phyloP scores from a whole-genome alignment of 1,140 invertebrate genomes.

The Grapholita molesta region DNA sequence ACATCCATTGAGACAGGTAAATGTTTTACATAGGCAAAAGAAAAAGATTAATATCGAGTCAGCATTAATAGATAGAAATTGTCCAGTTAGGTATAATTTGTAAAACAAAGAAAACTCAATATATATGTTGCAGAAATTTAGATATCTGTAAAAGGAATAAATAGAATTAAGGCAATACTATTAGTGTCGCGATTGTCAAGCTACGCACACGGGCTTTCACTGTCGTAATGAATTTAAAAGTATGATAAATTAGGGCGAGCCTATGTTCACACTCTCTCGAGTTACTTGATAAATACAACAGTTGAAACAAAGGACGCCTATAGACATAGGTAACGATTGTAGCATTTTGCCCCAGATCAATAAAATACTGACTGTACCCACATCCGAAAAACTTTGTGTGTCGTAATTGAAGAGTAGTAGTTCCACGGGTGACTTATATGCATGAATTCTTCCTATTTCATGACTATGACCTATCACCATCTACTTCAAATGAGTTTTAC shows the following conservation, averaged over 20 bases:
- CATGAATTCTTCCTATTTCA: too few relatives aligned
- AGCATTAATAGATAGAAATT: constrained; percentile 15
- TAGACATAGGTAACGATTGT: too few relatives aligned
- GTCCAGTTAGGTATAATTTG: constrained; percentile 34
- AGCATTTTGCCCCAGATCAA: too few relatives aligned
- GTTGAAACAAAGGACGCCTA: background rate
- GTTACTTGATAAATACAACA: too few relatives aligned
- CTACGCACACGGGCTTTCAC: background rate
- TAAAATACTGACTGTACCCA: too few relatives aligned
- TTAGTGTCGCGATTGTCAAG: background rate
- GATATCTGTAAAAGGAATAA: constrained; percentile 23
- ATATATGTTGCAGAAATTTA: constrained; percentile 23
- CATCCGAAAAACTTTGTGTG: too few relatives aligned
- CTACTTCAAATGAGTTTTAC: too few relatives aligned
- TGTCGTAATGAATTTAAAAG: background rate
- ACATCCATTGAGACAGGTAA: constrained; percentile 9
- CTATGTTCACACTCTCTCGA: too few relatives aligned
- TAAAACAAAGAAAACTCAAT: constrained; percentile 24
- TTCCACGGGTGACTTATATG: too few relatives aligned
- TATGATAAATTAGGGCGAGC: too few relatives aligned
- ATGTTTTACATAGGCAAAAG: background rate
- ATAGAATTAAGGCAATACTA: constrained; percentile 14
- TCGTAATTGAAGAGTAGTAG: too few relatives aligned
- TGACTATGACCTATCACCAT: too few relatives aligned
- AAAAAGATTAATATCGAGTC: background rate